Conservation (phyloP, 30 jellyfish, hydroid and myxozoan genomes). For the Pseudorhiza aurosa region DNA sequence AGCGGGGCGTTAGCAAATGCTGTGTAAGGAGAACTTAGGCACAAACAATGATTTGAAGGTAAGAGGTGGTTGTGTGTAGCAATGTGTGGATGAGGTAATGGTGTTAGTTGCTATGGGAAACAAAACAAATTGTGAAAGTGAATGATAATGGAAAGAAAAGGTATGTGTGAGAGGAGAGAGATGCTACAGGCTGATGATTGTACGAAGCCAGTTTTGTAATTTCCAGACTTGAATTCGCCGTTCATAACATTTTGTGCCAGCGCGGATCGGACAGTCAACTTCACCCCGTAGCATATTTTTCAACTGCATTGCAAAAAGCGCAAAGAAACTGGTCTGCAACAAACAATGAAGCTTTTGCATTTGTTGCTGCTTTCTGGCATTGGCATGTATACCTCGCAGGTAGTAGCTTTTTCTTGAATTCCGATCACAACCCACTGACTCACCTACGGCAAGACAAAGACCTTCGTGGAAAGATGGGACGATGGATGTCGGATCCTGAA, state of each 20-base stretch:
- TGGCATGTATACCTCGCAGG: constrained; percentile 65
- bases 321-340: constrained; percentile 53
- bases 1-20: too few relatives aligned
- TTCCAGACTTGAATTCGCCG: constrained; percentile 14
- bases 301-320: constrained; percentile 37
- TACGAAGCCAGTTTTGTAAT: neutral
- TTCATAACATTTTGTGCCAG: constrained; percentile 21
- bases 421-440: constrained; percentile 53
- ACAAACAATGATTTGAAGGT: too few relatives aligned
- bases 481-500: constrained; percentile 64
- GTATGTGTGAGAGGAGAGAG: too few relatives aligned
- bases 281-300: constrained; percentile 46
- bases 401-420: constrained; percentile 9
- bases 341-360: constrained; percentile 43
- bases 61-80: too few relatives aligned
- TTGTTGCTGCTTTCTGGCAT: constrained; percentile 23
- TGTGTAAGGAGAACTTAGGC: too few relatives aligned
- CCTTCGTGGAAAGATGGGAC: constrained; percentile 69
- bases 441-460: constrained; percentile 44
- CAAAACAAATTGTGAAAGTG: too few relatives aligned
- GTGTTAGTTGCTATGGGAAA: too few relatives aligned
- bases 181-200: too few relatives aligned
- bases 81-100: too few relatives aligned
- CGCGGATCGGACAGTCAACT: constrained; percentile 1
- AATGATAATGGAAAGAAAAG: too few relatives aligned